Conservation (phyloP, 2,113 vertebrate species). For the Hassar affinis region DNA sequence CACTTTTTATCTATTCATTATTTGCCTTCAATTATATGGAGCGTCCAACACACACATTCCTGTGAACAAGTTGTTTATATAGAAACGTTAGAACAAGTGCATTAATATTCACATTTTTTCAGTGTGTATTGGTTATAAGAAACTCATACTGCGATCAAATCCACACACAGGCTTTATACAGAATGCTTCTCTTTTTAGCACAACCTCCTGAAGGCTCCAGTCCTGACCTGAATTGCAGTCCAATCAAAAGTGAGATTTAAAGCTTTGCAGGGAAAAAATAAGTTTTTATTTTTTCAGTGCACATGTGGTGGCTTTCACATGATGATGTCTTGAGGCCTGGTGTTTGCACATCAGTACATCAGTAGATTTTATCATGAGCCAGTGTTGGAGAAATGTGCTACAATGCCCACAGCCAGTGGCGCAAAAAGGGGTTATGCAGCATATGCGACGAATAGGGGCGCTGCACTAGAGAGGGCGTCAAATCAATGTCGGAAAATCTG, state of each 20-base stretch:
- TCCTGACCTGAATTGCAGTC: not conserved
- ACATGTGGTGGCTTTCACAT: conserved; percentile 19
- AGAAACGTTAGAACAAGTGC: not conserved
- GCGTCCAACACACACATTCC: not conserved
- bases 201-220: not conserved
- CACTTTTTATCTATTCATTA: not conserved
- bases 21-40: not conserved
- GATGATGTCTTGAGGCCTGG: conserved; percentile 22
- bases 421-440: too few relatives aligned
- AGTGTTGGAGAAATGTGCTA: conserved; percentile 6
- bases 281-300: not conserved
- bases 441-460: too few relatives aligned
- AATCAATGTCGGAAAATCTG: too few relatives aligned
- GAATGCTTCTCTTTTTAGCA: not conserved
- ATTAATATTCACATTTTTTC: not conserved
- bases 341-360: not conserved
- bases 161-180: not conserved
- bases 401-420: not conserved
- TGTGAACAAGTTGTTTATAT: not conserved
- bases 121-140: not conserved
- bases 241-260: not conserved
- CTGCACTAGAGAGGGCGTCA: too few relatives aligned
- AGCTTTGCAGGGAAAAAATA: not conserved
- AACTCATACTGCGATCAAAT: not conserved
- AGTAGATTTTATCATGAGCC: not conserved